These are phyloP conservation scores for Aplysina aerophoba DNA, from an alignment of 37 sponge, comb jelly and placozoan genomes.

Conservation along the genomic window DNA sequence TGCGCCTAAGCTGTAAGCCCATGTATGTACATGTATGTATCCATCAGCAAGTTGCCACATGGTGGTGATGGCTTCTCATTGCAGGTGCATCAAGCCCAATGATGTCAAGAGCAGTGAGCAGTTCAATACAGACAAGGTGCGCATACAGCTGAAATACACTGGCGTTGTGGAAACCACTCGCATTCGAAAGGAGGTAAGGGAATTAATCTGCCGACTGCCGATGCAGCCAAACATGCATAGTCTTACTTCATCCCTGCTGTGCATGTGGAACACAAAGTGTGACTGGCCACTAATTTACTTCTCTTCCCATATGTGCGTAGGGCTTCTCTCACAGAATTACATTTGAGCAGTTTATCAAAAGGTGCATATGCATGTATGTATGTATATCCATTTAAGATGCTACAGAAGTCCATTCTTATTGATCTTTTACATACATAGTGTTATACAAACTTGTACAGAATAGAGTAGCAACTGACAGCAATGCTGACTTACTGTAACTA, in stretches of 20 bases:
- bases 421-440: too few species aligned
- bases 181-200: slow-evolving; percentile 72
- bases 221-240: not conserved
- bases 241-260: slow-evolving; percentile 7
- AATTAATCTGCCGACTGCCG: too few species aligned
- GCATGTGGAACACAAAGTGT: not conserved
- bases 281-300: too few species aligned
- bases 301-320: too few species aligned
- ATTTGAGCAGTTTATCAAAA: slow-evolving; percentile 75
- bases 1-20: too few species aligned
- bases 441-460: too few species aligned
- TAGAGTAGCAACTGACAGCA: too few species aligned
- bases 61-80: not conserved
- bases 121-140: slow-evolving; percentile 72
- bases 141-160: slow-evolving; percentile 77
- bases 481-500: not conserved
- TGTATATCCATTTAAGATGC: too few species aligned
- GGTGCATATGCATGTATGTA: too few species aligned
- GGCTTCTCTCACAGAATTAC: slow-evolving; percentile 79
- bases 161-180: slow-evolving; percentile 84
- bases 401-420: too few species aligned
- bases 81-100: slow-evolving; percentile 85
- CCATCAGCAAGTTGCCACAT: too few species aligned
- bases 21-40: too few species aligned
- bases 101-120: slow-evolving; percentile 63